Evolutionary conservation across 2,888 invertebrate species (phyloP), one percentile per base, ranked within the genome.

Genomic region (Apotomis turbidana): DNA sequence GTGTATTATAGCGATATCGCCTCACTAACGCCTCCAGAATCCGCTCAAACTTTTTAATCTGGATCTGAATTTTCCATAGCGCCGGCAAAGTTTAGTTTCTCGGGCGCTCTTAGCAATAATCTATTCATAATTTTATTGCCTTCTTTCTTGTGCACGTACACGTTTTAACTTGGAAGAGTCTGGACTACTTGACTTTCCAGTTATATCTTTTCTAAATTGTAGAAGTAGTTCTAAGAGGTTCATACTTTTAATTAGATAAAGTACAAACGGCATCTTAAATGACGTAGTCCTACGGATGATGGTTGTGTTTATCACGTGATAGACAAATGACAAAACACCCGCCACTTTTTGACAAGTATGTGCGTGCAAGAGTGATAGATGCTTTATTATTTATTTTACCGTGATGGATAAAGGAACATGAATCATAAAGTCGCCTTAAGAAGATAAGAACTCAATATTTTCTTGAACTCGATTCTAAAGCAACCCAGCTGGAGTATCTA

Each of bases 11-110:
- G 61, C 68, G 62, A 62, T 68, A 44, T 52, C n/a, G 83, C 83
- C 78, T 77, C 76, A 80, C 83, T 83, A 85, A 85, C 85, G 82
- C 81, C 79, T 83, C 83, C 81, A 77, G 83, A 84, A 84, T 86
- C 75, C 74, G 70, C 70, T 72, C 70, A 74, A 87, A 88, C 85
- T 87, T 87, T 83, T 84, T 86, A 85, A 88, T 88, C 87, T 86
- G 79, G 83, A 86, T 88, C 78, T 78, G 71, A 88, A 87, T 82
- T 88, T 89, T 84, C 76, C 78, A 76, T 78, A 80, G 77, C 79
- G 78, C 79, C 81, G 78, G 80, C 78, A 78, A 85, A 86, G 85
- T 84, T 86, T 82, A 82, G 83, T 85, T 82, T 76, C 68, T 72
- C 12, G 13, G 52, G n/a, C 38, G 38, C 57, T 57, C 68, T 52